phyloP scores from a whole-genome alignment of 1,140 invertebrate species.

The Copidosoma floridanum region DNA sequence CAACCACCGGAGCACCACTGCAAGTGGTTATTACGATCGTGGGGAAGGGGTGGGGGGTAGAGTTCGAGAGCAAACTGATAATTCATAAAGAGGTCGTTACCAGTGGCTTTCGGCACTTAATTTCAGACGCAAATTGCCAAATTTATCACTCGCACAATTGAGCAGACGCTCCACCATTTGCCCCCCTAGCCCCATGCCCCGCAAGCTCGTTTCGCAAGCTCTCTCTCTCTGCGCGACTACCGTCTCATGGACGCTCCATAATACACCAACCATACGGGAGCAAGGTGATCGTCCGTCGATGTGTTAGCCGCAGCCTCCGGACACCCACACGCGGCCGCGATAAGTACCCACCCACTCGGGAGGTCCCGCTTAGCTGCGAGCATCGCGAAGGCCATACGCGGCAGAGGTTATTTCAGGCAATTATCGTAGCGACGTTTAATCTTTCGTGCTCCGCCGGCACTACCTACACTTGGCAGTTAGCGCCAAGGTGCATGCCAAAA shows the following conservation, averaged over 20 bases:
- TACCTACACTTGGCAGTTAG: constrained; percentile 26
- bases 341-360: too few relatives aligned
- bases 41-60: background rate
- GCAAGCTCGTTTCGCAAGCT: background rate
- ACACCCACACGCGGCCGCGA: too few relatives aligned
- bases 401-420: constrained; percentile 21
- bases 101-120: constrained; percentile 18
- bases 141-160: constrained; percentile 20
- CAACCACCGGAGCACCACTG: background rate
- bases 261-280: background rate
- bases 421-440: constrained; percentile 24
- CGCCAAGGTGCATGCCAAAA: constrained; percentile 24
- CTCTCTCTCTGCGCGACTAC: constrained; percentile 1
- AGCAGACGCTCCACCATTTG: background rate
- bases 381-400: too few relatives aligned
- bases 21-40: constrained; percentile 3
- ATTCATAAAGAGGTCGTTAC: constrained; percentile 22
- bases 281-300: constrained; percentile 4
- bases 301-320: too few relatives aligned
- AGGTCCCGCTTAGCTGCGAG: too few relatives aligned
- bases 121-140: constrained; percentile 19
- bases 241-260: too few relatives aligned
- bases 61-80: constrained; percentile 17
- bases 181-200: background rate
- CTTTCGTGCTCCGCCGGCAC: constrained; percentile 21